These are phyloP conservation scores for Spodoptera littoralis DNA, from an alignment of 2,888 invertebrate species.

Conservation along the genomic window DNA sequence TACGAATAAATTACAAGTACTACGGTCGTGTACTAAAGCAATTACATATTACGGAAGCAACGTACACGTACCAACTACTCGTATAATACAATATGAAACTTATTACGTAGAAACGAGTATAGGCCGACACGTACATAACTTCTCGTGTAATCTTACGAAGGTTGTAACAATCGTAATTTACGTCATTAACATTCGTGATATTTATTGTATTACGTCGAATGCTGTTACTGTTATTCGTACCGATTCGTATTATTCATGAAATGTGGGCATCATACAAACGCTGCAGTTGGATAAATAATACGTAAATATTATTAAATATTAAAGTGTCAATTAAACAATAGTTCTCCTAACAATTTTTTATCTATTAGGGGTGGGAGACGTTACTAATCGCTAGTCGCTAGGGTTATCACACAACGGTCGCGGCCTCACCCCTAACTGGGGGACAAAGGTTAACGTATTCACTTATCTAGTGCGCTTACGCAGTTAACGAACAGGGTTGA, in stretches of 20 bases:
- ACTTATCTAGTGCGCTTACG: slow-evolving; percentile 68
- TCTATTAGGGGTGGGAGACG: slow-evolving; percentile 54
- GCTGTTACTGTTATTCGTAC: slow-evolving; percentile 35
- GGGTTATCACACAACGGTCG: slow-evolving; percentile 74
- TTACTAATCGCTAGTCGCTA: slow-evolving; percentile 68
- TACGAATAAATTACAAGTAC: slow-evolving; percentile 59
- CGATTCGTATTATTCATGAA: slow-evolving; percentile 28
- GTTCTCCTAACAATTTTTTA: slow-evolving; percentile 42
- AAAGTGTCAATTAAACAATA: slow-evolving; percentile 45
- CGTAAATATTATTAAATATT: slow-evolving; percentile 36
- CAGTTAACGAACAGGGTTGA: slow-evolving; percentile 61
- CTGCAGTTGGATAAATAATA: slow-evolving; percentile 29
- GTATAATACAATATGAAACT: slow-evolving; percentile 63
- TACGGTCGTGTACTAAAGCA: slow-evolving; percentile 59
- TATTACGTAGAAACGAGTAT: slow-evolving; percentile 66
- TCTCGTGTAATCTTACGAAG: slow-evolving; percentile 64
- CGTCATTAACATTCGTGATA: slow-evolving; percentile 61
- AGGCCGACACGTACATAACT: slow-evolving; percentile 62
- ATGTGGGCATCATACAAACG: slow-evolving; percentile 5
- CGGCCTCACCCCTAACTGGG: slow-evolving; percentile 61
- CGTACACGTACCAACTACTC: slow-evolving; percentile 47
- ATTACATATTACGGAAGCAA: slow-evolving; percentile 79
- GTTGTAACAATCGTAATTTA: slow-evolving; percentile 65
- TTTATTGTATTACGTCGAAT: slow-evolving; percentile 53
- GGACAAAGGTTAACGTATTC: slow-evolving; percentile 82